A percentile compares a stretch with the other conserved stretches of the same genome.
Evolutionary conservation across 2,797 vertebrate species (phyloP).

Genomic region (Syncerus caffer): DNA sequence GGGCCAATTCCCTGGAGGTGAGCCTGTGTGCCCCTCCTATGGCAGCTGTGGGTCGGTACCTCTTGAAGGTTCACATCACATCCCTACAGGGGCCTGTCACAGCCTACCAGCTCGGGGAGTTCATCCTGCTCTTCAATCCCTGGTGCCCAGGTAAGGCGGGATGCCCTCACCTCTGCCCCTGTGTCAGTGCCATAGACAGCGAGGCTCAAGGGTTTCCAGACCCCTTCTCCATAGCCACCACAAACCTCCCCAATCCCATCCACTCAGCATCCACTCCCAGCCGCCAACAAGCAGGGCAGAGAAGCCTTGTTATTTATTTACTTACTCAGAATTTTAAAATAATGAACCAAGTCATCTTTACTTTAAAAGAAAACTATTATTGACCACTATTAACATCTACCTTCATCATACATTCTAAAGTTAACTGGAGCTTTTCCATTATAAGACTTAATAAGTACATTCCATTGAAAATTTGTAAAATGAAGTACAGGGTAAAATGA

Average conservation of each 20-base stretch:
- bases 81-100: slow-evolving; percentile 33
- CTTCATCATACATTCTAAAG: background rate
- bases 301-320: background rate
- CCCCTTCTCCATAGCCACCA: background rate
- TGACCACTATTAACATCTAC: background rate
- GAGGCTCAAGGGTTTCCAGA: background rate
- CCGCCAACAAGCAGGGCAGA: background rate
- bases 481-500: background rate
- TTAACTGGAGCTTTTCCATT: background rate
- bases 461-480: background rate
- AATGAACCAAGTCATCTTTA: background rate
- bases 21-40: slow-evolving; percentile 69
- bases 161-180: background rate
- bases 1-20: slow-evolving; percentile 57
- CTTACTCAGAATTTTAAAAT: slow-evolving; percentile 7
- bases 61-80: slow-evolving; percentile 75
- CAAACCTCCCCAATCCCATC: background rate
- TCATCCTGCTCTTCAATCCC: slow-evolving; percentile 81
- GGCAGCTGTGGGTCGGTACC: slow-evolving; percentile 74
- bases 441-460: background rate
- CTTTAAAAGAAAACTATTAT: slow-evolving; percentile 24
- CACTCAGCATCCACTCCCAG: background rate
- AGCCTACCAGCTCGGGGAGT: slow-evolving; percentile 75
- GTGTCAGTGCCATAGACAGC: background rate
- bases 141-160: slow-evolving; percentile 80